Base-by-base conservation (phyloP, 2,113 vertebrate species). In the Turdus rufiventris region DNA sequence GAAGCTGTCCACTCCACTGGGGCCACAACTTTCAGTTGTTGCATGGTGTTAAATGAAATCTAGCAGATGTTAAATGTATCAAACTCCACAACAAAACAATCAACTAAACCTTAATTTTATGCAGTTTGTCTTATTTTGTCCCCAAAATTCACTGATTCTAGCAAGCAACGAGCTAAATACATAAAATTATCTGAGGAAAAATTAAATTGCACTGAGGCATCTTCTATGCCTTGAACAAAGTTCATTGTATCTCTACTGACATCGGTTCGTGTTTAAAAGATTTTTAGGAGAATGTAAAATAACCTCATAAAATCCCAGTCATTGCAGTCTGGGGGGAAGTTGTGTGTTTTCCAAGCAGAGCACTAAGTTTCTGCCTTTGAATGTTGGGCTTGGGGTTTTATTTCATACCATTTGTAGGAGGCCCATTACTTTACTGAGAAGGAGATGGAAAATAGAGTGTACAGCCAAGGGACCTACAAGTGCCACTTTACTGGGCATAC, bases 401-500 rank as follows among this genome's bases (percentile, higher is more conserved):
- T 61, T 77, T 93, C 31, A 4, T 63, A 13, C 24, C 48, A 24
- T 75, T 92, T 91, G 63, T 18, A 83, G 85, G 20, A 86, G 19
- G 51, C 25, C 50, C 60, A 82, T 93, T 92, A 85, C 57, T 89
- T 93, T 40, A 78, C 60, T 24, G 66, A 75, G 62, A 40, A 87
- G 38, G 42, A 85, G 80, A 77, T 36, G 43, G 88, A 78, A 96
- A 96, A 95, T 43, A 78, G 71, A 91, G 12, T 26, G 47, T 34
- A 67, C 63, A 76, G 68, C 34, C 78, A 76, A 93, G 94, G 89
- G 96, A 94, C 57, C 40, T 75, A 45, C 89, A 95, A 96, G 66
- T 91, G 71, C 74, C 88, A 89, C 80, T 97, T 94, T 95, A 48
- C 62, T 78, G 88, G 88, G 80, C 84, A 95, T 71, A 80, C 79